Evolutionary conservation across 2,797 vertebrate genomes (phyloP).

Genomic region (Anomalospiza imberbis): DNA sequence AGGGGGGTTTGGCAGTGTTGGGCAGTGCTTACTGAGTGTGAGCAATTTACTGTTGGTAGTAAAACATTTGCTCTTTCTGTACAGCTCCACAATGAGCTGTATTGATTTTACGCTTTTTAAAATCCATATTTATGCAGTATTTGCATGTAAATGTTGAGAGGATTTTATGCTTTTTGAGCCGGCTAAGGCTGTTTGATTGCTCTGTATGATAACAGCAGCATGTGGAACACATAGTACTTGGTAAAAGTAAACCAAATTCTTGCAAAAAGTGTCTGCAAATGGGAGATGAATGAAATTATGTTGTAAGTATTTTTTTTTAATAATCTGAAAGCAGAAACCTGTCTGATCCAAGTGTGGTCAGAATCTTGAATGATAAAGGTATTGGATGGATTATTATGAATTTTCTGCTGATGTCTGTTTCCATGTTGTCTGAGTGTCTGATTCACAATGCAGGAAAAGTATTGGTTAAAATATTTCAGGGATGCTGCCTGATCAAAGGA

Average conservation of each 20-base stretch:
- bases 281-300: neutral
- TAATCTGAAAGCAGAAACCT: neutral
- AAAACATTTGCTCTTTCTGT: neutral
- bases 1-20: neutral
- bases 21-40: neutral
- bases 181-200: neutral
- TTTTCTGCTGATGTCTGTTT: neutral
- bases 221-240: neutral
- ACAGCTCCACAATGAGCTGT: neutral
- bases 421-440: neutral
- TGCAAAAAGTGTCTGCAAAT: neutral
- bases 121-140: neutral
- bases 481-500: neutral
- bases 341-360: neutral
- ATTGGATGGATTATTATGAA: neutral
- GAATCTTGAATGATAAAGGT: neutral
- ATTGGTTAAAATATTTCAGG: neutral
- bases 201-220: neutral
- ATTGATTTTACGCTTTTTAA: neutral
- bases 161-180: neutral
- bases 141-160: neutral
- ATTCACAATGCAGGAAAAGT: neutral
- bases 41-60: neutral
- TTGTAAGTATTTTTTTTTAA: neutral
- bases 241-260: neutral